Conservation (phyloP, 2,113 vertebrate genomes). For the Ptychochromis oligacanthus region DNA sequence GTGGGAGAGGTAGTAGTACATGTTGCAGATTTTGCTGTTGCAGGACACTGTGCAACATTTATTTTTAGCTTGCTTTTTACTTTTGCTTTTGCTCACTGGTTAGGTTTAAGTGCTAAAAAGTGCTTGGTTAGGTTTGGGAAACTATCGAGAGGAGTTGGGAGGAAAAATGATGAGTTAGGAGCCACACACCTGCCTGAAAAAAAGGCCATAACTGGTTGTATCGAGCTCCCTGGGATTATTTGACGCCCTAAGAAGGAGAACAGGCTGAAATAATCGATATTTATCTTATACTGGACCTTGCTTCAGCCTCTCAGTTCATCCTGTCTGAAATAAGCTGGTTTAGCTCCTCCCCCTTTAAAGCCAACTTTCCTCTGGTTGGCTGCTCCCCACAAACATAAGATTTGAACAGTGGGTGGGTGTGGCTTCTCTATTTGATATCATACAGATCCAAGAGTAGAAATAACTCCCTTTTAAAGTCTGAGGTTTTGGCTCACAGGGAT, state of each 20-base stretch:
- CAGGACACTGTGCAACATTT: background rate
- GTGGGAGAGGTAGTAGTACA: background rate
- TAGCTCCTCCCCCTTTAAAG: background rate
- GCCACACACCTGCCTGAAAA: too few species aligned
- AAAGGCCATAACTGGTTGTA: background rate
- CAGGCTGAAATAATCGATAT: too few species aligned
- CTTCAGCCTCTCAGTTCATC: background rate
- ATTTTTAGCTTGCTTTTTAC: background rate
- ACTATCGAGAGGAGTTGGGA: too few species aligned
- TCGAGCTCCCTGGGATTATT: background rate
- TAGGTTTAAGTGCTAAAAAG: background rate
- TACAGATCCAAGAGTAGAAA: background rate
- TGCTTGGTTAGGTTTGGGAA: background rate
- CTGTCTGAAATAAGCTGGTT: background rate
- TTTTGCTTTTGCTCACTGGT: background rate
- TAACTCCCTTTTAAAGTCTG: background rate
- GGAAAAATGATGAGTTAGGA: too few species aligned
- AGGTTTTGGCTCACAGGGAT: background rate
- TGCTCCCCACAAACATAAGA: background rate
- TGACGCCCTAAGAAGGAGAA: background rate
- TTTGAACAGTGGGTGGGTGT: conserved; percentile 1
- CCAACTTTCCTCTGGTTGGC: background rate
- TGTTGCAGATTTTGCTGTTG: background rate
- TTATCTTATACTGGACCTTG: too few species aligned
- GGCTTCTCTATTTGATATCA: background rate